Evolutionary conservation across 2,888 invertebrate species (phyloP).

Genomic region (Acanthosepion pharaonis): DNA sequence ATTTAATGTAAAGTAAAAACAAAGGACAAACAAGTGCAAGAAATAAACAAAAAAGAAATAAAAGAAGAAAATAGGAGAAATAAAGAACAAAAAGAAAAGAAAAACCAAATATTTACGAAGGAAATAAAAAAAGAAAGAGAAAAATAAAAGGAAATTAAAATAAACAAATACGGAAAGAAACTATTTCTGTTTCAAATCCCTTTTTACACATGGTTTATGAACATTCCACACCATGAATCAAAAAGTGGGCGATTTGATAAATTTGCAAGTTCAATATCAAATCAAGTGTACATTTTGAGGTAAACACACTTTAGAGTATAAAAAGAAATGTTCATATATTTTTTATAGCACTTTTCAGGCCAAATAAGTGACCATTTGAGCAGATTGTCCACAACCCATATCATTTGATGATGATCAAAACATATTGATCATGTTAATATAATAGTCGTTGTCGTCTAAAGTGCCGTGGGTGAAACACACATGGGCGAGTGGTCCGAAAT

Average conservation of each 20-base stretch:
- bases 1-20: too few relatives aligned
- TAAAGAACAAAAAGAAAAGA: too few relatives aligned
- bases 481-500: too few relatives aligned
- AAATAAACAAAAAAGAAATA: too few relatives aligned
- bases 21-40: too few relatives aligned
- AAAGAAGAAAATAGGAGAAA: too few relatives aligned
- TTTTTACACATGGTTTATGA: not conserved
- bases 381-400: too few relatives aligned
- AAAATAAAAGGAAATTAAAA: not conserved
- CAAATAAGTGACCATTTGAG: not conserved
- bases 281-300: not conserved
- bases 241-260: not conserved
- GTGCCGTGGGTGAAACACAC: too few relatives aligned
- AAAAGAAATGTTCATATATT: not conserved
- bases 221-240: not conserved
- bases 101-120: not conserved
- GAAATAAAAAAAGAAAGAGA: not conserved
- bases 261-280: not conserved
- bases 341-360: not conserved
- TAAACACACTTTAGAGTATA: not conserved
- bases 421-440: too few relatives aligned
- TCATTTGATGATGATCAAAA: not conserved
- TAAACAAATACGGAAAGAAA: not conserved
- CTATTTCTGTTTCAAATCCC: not conserved
- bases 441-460: too few relatives aligned